Evolutionary conservation across 2,888 invertebrate genomes (phyloP).

Genomic region (Sturmia bella): DNA sequence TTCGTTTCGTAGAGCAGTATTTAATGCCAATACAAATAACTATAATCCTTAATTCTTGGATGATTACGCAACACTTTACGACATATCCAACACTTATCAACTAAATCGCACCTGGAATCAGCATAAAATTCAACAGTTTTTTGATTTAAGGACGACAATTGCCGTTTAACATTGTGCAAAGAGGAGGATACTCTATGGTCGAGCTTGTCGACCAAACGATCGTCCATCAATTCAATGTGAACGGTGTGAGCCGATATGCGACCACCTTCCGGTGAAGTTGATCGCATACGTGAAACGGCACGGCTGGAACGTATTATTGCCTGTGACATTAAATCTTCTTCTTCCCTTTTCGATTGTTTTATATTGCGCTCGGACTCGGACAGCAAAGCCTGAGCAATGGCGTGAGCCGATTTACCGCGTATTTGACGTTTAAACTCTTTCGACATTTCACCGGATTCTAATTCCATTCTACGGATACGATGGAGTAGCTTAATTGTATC

Average conservation of each 20-base stretch:
- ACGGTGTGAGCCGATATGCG: conserved; percentile 75
- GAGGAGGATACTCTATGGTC: conserved; percentile 81
- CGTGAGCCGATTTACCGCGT: conserved; percentile 89
- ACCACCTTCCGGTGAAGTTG: conserved; percentile 74
- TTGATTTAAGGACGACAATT: conserved; percentile 79
- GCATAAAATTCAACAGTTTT: conserved; percentile 81
- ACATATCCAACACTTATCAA: conserved; percentile 81
- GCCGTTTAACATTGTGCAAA: conserved; percentile 80
- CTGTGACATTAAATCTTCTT: conserved; percentile 78
- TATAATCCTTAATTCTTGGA: conserved; percentile 79
- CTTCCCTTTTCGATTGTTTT: conserved; percentile 77
- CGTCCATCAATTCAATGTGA: conserved; percentile 81
- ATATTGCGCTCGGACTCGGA: conserved; percentile 84
- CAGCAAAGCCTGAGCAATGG: conserved; percentile 86
- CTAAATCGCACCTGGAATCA: conserved; percentile 81
- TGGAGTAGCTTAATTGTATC: conserved; percentile 79
- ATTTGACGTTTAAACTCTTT: conserved; percentile 83
- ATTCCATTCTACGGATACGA: conserved; percentile 82
- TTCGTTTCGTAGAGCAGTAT: neutral
- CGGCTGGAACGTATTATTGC: conserved; percentile 78
- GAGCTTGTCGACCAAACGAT: conserved; percentile 80
- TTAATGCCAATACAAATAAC: conserved; percentile 74
- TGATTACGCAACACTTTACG: conserved; percentile 80
- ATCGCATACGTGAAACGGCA: conserved; percentile 78
- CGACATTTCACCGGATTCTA: conserved; percentile 82